phyloP scores from a whole-genome alignment of 2,797 vertebrate genomes.

The Toxotes lorentzi region DNA sequence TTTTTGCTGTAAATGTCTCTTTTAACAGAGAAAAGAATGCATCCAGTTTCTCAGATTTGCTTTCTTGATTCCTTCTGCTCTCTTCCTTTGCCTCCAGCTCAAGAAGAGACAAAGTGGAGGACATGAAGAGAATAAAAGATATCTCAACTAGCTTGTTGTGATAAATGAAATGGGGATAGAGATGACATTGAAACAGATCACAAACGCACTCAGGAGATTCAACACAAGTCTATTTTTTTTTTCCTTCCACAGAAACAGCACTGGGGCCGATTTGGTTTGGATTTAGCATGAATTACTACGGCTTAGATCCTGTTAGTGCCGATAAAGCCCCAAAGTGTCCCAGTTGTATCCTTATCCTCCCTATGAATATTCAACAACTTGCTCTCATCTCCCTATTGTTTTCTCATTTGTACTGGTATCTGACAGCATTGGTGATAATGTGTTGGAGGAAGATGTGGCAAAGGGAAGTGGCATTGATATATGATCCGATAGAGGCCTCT shows the following conservation, averaged over 20 bases:
- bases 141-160: constrained; percentile 73
- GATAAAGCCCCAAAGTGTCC: constrained; percentile 83
- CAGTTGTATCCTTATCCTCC: constrained; percentile 79
- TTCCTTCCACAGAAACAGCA: constrained; percentile 57
- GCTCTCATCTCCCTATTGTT: constrained; percentile 81
- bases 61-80: constrained; percentile 57
- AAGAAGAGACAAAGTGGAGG: constrained; percentile 37
- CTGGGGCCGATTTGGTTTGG: constrained; percentile 75
- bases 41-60: constrained; percentile 54
- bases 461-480: constrained; percentile 79
- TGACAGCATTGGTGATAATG: constrained; percentile 75
- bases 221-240: constrained; percentile 61
- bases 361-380: constrained; percentile 83
- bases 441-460: constrained; percentile 69
- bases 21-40: constrained; percentile 42
- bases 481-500: constrained; percentile 69
- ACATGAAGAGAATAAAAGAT: constrained; percentile 66
- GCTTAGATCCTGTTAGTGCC: constrained; percentile 82
- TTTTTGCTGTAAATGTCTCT: constrained; percentile 1
- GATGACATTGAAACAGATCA: constrained; percentile 71
- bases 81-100: constrained; percentile 70
- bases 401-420: constrained; percentile 80
- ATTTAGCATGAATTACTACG: constrained; percentile 83
- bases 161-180: constrained; percentile 70
- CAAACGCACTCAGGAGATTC: constrained; percentile 69